These are phyloP conservation scores for Acomys russatus DNA, from an alignment of 2,797 vertebrate genomes.

Conservation along the genomic window DNA sequence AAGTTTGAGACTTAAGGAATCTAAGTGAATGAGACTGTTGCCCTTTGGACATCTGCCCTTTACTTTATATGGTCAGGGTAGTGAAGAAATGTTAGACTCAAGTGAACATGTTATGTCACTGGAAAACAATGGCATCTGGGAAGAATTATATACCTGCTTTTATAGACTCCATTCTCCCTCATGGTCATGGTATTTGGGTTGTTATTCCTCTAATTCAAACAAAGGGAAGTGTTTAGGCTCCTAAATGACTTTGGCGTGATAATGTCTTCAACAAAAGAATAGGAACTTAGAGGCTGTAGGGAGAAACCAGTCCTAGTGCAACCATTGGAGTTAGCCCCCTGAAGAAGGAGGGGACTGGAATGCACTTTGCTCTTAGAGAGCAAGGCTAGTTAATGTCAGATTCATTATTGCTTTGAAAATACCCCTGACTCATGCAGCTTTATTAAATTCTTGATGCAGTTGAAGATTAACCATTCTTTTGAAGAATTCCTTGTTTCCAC, in stretches of 20 bases:
- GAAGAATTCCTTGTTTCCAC: conserved; percentile 70
- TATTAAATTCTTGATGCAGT: conserved; percentile 74
- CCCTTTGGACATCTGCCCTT: conserved; percentile 60
- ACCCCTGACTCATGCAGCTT: conserved; percentile 69
- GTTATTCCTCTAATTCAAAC: conserved; percentile 77
- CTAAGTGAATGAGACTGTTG: not conserved
- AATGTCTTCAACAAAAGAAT: conserved; percentile 59
- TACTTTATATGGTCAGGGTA: conserved; percentile 55
- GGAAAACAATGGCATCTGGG: conserved; percentile 79
- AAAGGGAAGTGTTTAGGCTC: conserved; percentile 74
- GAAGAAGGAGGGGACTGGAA: conserved; percentile 34
- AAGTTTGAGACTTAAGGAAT: conserved; percentile 11
- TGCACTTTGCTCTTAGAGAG: conserved; percentile 55
- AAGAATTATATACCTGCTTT: conserved; percentile 81
- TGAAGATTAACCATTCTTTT: conserved; percentile 74
- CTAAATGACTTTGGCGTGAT: conserved; percentile 66
- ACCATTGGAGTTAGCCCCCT: conserved; percentile 21
- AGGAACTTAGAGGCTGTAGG: conserved; percentile 59
- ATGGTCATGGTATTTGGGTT: conserved; percentile 78
- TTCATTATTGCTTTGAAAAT: conserved; percentile 77
- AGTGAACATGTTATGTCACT: conserved; percentile 77
- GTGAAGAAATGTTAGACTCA: conserved; percentile 64
- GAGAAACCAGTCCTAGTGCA: conserved; percentile 68
- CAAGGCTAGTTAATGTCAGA: conserved; percentile 66
- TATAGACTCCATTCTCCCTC: conserved; percentile 75